Evolutionary conservation across 2,888 invertebrate genomes (phyloP).

Genomic region (Campaea margaritaria): DNA sequence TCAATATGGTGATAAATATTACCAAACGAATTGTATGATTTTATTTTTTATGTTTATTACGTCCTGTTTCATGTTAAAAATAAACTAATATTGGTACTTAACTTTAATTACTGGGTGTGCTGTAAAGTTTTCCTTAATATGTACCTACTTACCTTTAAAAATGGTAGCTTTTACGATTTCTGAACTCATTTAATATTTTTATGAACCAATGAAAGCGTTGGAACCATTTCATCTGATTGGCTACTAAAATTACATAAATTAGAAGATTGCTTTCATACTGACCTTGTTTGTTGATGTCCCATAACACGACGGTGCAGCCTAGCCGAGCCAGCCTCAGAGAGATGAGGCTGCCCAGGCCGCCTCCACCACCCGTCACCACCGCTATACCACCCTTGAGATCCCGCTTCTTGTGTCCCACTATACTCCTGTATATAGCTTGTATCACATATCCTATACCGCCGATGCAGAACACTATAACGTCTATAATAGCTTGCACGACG

Average conservation of each 20-base stretch:
- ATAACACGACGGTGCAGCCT: slow-evolving; percentile 92
- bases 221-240: too few relatives aligned
- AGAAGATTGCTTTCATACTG: slow-evolving; percentile 54
- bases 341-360: slow-evolving; percentile 92
- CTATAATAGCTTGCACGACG: slow-evolving; percentile 82
- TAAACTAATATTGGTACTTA: too few relatives aligned
- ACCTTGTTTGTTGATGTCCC: slow-evolving; percentile 96
- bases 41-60: too few relatives aligned
- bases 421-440: slow-evolving; percentile 85
- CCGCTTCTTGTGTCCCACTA: slow-evolving; percentile 87
- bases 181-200: too few relatives aligned
- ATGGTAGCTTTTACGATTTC: not conserved
- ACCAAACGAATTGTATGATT: too few relatives aligned
- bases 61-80: too few relatives aligned
- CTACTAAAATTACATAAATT: not conserved
- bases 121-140: too few relatives aligned
- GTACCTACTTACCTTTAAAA: too few relatives aligned
- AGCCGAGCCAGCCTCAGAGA: slow-evolving; percentile 90
- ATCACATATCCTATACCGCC: slow-evolving; percentile 78
- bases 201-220: too few relatives aligned
- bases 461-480: slow-evolving; percentile 84
- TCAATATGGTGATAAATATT: too few relatives aligned
- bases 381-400: slow-evolving; percentile 91
- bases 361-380: slow-evolving; percentile 95
- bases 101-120: too few relatives aligned